These are phyloP conservation scores for Philopotamus ludificatus DNA, from an alignment of 1,140 invertebrate species.

Conservation along the genomic window DNA sequence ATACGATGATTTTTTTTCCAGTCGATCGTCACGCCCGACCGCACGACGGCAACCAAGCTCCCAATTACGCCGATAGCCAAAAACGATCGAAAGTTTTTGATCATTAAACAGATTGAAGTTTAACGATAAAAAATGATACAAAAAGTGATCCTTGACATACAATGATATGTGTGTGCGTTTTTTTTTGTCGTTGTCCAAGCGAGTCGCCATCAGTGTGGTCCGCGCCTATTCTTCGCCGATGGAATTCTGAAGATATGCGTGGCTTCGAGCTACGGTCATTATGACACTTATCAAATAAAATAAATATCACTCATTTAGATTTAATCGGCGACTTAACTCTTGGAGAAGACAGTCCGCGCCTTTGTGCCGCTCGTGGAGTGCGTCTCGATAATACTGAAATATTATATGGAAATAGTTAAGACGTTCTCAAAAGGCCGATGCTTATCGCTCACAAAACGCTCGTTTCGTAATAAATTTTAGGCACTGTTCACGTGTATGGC, in stretches of 20 bases:
- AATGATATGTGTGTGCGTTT: constrained; percentile 1
- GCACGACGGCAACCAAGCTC: not conserved
- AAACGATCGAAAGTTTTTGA: constrained; percentile 14
- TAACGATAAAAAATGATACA: constrained; percentile 26
- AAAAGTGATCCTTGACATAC: constrained; percentile 24
- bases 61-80: constrained; percentile 1
- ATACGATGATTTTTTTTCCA: not conserved
- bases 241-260: not conserved
- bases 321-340: not conserved
- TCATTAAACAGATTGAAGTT: constrained; percentile 18
- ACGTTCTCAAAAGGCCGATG: too few species aligned
- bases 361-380: too few species aligned
- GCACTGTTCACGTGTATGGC: too few species aligned
- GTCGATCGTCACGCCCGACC: not conserved
- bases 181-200: constrained; percentile 3
- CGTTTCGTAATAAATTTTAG: too few species aligned
- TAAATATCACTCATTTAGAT: not conserved
- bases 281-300: not conserved
- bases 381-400: too few species aligned
- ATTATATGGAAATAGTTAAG: too few species aligned
- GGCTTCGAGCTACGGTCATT: not conserved
- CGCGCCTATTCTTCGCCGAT: not conserved
- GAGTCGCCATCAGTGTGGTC: constrained; percentile 16
- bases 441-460: too few species aligned
- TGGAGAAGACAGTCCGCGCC: too few species aligned